phyloP scores from a whole-genome alignment of 1,140 invertebrate genomes.

The Drosophila nasuta region DNA sequence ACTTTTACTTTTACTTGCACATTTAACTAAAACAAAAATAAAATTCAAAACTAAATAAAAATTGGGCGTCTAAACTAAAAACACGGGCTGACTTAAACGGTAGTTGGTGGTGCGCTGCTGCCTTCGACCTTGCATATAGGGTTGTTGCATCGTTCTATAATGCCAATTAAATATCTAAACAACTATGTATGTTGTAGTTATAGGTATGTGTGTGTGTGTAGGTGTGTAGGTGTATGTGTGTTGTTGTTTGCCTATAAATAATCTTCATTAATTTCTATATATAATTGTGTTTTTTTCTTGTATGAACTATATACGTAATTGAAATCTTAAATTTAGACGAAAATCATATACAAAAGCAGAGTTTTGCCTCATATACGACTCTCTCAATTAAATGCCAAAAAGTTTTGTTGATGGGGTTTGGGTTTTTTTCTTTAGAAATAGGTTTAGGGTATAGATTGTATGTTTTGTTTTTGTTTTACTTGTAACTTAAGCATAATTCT shows the following conservation, averaged over 20 bases:
- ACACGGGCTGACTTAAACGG: constrained; percentile 76
- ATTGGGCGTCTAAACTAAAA: constrained; percentile 46
- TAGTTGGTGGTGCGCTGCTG: constrained; percentile 51
- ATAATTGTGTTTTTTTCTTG: constrained; percentile 40
- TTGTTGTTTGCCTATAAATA: constrained; percentile 60
- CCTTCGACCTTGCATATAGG: constrained; percentile 43
- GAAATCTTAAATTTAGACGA: constrained; percentile 81
- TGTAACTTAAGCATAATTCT: constrained; percentile 69
- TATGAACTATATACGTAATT: constrained; percentile 34
- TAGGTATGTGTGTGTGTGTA: constrained; percentile 40
- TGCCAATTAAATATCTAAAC: constrained; percentile 76
- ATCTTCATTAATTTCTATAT: constrained; percentile 38
- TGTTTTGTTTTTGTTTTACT: constrained; percentile 18
- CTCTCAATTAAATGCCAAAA: constrained; percentile 82
- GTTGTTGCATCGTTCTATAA: constrained; percentile 20
- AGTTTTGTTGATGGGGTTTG: constrained; percentile 53
- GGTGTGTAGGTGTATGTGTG: constrained; percentile 26
- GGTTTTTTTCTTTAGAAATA: constrained; percentile 36
- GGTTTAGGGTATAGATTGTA: constrained; percentile 31
- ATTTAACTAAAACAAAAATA: constrained; percentile 79
- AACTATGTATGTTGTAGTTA: constrained; percentile 50
- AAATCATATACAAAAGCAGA: constrained; percentile 61
- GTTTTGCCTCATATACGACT: constrained; percentile 60
- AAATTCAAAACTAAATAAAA: constrained; percentile 72
- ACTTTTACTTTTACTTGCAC: constrained; percentile 71